phyloP scores from a whole-genome alignment of 2,888 invertebrate species.

The Habroteleia sp. region DNA sequence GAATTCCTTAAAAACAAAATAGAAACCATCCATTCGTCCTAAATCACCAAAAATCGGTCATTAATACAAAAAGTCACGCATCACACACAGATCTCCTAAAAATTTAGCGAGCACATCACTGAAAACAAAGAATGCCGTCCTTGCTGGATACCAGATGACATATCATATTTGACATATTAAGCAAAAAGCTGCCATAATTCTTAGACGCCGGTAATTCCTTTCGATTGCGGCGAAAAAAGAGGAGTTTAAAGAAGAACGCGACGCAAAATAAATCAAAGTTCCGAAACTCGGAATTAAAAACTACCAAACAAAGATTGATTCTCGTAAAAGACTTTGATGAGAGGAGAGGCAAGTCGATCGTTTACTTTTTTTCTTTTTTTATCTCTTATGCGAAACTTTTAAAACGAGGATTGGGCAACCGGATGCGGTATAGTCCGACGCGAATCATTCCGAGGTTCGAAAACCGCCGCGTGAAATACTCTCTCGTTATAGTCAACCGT shows the following conservation, averaged over 20 bases:
- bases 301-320: slow-evolving; percentile 56
- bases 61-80: slow-evolving; percentile 37
- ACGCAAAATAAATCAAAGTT: slow-evolving; percentile 54
- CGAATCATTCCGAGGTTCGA: slow-evolving; percentile 74
- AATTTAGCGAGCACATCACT: slow-evolving; percentile 18
- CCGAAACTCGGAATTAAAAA: slow-evolving; percentile 42
- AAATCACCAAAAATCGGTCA: slow-evolving; percentile 36
- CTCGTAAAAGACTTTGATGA: slow-evolving; percentile 62
- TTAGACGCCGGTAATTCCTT: slow-evolving; percentile 39
- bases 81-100: slow-evolving; percentile 26
- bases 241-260: slow-evolving; percentile 13
- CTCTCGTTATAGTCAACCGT: slow-evolving; percentile 40
- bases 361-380: slow-evolving; percentile 53
- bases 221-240: slow-evolving; percentile 44
- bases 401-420: slow-evolving; percentile 74
- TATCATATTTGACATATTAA: slow-evolving; percentile 58
- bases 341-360: slow-evolving; percentile 40
- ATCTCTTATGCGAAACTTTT: slow-evolving; percentile 73
- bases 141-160: slow-evolving; percentile 35
- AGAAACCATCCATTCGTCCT: slow-evolving; percentile 2
- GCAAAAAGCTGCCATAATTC: slow-evolving; percentile 55
- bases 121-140: slow-evolving; percentile 51
- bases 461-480: slow-evolving; percentile 73
- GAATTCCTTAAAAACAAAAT: slow-evolving; percentile 14
- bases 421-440: slow-evolving; percentile 71